A percentile compares a stretch with the other conserved stretches of the same genome.
phyloP scores from a whole-genome alignment of 2,888 invertebrate genomes.

The Polydrusus tereticollis region DNA sequence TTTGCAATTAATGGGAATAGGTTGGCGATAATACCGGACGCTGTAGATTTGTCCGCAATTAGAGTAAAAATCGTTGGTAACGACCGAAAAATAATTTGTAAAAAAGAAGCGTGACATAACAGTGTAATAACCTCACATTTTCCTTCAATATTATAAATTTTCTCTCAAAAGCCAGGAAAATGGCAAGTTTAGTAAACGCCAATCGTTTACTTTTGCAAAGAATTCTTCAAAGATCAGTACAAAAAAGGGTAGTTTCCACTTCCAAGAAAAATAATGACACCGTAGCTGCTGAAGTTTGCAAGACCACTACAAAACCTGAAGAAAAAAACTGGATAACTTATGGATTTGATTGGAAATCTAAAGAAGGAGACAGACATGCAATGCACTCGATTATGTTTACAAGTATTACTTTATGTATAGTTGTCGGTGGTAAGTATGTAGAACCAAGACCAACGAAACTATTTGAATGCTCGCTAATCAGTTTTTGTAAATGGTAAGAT shows the following conservation, averaged over 20 bases:
- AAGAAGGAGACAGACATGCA: constrained; percentile 77
- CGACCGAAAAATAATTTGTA: not conserved
- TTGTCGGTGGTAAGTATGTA: constrained; percentile 67
- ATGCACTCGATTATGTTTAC: constrained; percentile 81
- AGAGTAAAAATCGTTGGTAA: no score
- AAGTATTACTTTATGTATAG: constrained; percentile 77
- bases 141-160: not conserved
- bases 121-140: constrained; percentile 34
- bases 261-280: constrained; percentile 79
- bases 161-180: constrained; percentile 10
- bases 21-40: not conserved
- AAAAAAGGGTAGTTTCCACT: constrained; percentile 67
- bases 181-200: constrained; percentile 23
- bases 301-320: constrained; percentile 56
- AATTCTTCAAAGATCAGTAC: constrained; percentile 55
- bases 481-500: no score
- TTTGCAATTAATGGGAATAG: not conserved
- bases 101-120: constrained; percentile 37
- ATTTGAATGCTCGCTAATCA: no score
- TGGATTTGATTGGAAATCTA: constrained; percentile 79
- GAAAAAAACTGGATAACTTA: constrained; percentile 86
- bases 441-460: not conserved
- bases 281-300: constrained; percentile 53
- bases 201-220: constrained; percentile 41
- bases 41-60: no score